These are phyloP conservation scores for Cloeon dipterum DNA, from an alignment of 2,888 invertebrate species.

Conservation along the genomic window DNA sequence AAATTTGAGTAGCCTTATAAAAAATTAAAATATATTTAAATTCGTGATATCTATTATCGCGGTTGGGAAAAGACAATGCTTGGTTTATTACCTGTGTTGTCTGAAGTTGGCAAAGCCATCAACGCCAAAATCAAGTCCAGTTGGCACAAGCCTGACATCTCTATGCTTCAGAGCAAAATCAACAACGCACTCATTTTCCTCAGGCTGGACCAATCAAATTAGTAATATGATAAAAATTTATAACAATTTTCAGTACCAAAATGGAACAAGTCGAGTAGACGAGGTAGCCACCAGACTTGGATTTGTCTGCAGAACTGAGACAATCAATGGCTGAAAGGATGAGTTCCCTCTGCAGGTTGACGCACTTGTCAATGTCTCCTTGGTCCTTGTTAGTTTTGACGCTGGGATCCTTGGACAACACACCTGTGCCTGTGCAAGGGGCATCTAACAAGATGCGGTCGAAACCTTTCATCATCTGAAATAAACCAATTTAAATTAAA, in stretches of 20 bases:
- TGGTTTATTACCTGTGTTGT: slow-evolving; percentile 26
- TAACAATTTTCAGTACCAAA: slow-evolving; percentile 24
- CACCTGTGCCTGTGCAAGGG: slow-evolving; percentile 96
- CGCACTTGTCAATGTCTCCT: slow-evolving; percentile 73
- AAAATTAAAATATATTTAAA: not conserved
- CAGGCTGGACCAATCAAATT: slow-evolving; percentile 38
- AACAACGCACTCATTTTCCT: slow-evolving; percentile 96
- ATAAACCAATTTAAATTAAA: slow-evolving; percentile 4
- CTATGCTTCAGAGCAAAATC: slow-evolving; percentile 86
- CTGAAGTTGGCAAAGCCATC: slow-evolving; percentile 83
- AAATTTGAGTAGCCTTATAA: not conserved
- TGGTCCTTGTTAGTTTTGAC: slow-evolving; percentile 85
- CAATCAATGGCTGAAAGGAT: slow-evolving; percentile 92
- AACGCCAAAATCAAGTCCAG: slow-evolving; percentile 85
- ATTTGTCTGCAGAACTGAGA: slow-evolving; percentile 76
- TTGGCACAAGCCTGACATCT: slow-evolving; percentile 79
- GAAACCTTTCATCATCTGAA: slow-evolving; percentile 64
- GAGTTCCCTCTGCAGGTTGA: slow-evolving; percentile 78
- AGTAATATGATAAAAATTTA: not conserved
- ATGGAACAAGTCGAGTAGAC: slow-evolving; percentile 99
- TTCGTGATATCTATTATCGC: not conserved
- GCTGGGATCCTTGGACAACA: slow-evolving; percentile 89
- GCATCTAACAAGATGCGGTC: slow-evolving; percentile 92
- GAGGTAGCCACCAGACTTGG: slow-evolving; percentile 76
- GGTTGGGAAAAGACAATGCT: not conserved